phyloP scores from a whole-genome alignment of 2,888 invertebrate genomes.

The Diogma glabrata region DNA sequence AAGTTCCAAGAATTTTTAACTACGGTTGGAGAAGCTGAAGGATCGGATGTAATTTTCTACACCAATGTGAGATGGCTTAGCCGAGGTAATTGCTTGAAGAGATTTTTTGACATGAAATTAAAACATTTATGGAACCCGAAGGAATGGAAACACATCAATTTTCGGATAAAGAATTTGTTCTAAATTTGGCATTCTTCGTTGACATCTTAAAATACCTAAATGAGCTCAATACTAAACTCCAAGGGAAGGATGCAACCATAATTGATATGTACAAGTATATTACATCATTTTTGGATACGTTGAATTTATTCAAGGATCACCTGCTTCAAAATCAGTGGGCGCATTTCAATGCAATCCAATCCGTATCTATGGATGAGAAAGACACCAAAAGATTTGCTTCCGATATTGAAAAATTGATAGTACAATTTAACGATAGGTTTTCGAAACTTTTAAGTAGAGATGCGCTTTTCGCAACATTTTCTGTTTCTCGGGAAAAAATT shows the following conservation, averaged over 20 bases:
- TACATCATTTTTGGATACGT: too few relatives aligned
- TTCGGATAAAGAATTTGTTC: too few relatives aligned
- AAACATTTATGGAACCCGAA: constrained; percentile 7
- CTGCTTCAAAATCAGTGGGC: too few relatives aligned
- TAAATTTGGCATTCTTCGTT: constrained; percentile 4
- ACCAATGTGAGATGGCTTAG: neutral
- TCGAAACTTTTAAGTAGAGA: constrained; percentile 5
- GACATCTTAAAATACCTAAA: constrained; percentile 5
- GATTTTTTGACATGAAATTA: constrained; percentile 7
- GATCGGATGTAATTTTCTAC: neutral
- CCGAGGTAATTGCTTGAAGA: neutral
- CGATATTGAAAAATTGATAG: neutral
- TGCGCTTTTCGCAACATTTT: too few relatives aligned
- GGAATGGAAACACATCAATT: neutral
- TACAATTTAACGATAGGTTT: neutral
- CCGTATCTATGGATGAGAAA: neutral
- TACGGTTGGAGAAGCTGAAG: neutral
- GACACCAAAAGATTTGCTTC: neutral
- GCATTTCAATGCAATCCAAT: neutral
- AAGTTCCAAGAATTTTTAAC: neutral
- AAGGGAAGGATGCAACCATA: too few relatives aligned
- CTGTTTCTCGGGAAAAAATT: too few relatives aligned
- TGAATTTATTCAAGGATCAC: too few relatives aligned
- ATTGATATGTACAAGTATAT: too few relatives aligned
- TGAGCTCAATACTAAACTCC: constrained; percentile 8